phyloP scores from a whole-genome alignment of 53 echinoderm and acorn worm species.

The Pentamera pediparva region DNA sequence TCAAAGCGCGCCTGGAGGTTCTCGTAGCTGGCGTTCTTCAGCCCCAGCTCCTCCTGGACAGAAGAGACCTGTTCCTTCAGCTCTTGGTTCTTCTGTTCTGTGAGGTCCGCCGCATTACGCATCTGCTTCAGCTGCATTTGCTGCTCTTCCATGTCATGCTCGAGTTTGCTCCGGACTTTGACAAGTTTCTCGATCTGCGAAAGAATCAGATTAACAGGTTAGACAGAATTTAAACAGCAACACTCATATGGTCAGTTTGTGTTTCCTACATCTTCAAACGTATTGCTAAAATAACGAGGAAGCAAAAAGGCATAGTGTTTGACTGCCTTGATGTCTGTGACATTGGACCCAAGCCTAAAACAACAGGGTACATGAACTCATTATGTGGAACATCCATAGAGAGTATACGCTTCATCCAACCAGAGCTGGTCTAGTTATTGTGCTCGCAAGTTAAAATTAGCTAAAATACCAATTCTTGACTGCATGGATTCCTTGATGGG shows the following conservation, averaged over 20 bases:
- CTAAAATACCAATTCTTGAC: too few relatives aligned
- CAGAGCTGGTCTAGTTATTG: too few relatives aligned
- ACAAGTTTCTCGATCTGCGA: constrained; percentile 75
- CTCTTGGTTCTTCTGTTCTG: constrained; percentile 73
- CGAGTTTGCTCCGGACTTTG: constrained; percentile 52
- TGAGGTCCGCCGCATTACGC: constrained; percentile 58
- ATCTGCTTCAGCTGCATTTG: constrained; percentile 74
- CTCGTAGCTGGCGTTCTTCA: constrained; percentile 37
- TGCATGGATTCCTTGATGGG: too few relatives aligned
- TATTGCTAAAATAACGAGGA: background rate
- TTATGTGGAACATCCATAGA: too few relatives aligned
- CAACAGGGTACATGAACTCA: too few relatives aligned
- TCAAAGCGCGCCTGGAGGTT: constrained; percentile 61
- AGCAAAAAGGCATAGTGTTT: too few relatives aligned
- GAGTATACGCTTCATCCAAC: too few relatives aligned
- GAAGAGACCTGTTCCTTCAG: constrained; percentile 40
- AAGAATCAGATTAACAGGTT: background rate
- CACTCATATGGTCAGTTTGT: background rate
- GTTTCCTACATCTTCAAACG: background rate
- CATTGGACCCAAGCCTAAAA: too few relatives aligned
- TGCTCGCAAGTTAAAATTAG: too few relatives aligned
- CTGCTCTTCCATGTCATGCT: constrained; percentile 61
- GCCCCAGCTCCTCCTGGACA: constrained; percentile 17
- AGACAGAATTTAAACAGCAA: background rate
- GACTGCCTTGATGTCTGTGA: too few relatives aligned